phyloP scores from a whole-genome alignment of 2,113 vertebrate genomes.

The Spea multiplicata region DNA sequence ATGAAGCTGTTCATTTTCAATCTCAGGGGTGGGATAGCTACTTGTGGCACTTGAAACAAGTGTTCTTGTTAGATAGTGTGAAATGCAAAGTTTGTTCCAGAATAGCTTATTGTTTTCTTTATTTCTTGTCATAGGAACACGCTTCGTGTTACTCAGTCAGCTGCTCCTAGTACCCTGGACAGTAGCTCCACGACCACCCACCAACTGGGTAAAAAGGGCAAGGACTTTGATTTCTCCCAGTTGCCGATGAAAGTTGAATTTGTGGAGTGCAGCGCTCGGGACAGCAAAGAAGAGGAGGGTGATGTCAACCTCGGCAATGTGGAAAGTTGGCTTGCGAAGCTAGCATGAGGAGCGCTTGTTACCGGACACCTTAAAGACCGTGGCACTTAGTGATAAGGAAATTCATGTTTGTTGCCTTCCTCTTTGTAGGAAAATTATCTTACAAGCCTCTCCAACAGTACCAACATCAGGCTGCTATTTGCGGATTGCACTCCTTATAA shows the following conservation, averaged over 20 bases:
- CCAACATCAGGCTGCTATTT: background rate
- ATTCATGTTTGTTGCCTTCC: background rate
- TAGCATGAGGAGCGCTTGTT: conserved; percentile 63
- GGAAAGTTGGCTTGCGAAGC: conserved; percentile 80
- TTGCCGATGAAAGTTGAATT: conserved; percentile 88
- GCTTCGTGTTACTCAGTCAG: conserved; percentile 84
- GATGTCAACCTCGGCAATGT: conserved; percentile 73
- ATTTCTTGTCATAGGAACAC: conserved; percentile 75
- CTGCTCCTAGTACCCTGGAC: conserved; percentile 87
- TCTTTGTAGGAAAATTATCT: background rate
- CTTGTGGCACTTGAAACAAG: too few relatives aligned
- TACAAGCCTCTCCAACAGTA: background rate
- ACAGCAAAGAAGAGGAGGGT: conserved; percentile 71
- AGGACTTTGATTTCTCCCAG: conserved; percentile 94
- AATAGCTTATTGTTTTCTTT: background rate
- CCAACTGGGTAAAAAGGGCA: conserved; percentile 89
- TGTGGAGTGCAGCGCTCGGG: conserved; percentile 86
- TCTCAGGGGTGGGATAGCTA: too few relatives aligned
- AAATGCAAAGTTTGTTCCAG: too few relatives aligned
- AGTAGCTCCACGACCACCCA: conserved; percentile 64
- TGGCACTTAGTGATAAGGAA: background rate
- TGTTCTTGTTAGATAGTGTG: too few relatives aligned
- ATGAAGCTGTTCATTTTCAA: too few relatives aligned
- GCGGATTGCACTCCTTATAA: background rate
- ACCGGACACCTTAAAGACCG: background rate